These are phyloP conservation scores for Dioctria rufipes DNA, from an alignment of 2,888 invertebrate species.

Conservation along the genomic window DNA sequence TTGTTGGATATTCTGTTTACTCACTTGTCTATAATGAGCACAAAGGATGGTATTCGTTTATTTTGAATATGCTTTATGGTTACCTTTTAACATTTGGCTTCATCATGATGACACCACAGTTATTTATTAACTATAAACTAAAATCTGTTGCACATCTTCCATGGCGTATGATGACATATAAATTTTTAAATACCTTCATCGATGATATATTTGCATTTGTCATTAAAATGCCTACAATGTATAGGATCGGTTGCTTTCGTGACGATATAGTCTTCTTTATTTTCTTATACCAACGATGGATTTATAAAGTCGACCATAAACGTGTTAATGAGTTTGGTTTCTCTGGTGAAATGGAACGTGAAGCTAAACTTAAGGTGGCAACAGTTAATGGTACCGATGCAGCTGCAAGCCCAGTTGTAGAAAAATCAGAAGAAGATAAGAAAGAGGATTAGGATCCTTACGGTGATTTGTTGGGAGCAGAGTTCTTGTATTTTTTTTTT, in stretches of 20 bases:
- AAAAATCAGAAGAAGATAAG: conserved; percentile 67
- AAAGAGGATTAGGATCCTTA: conserved; percentile 66
- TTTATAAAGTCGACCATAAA: conserved; percentile 96
- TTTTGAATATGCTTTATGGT: conserved; percentile 96
- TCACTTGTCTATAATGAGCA: conserved; percentile 96
- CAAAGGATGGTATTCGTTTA: conserved; percentile 99
- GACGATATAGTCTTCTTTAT: conserved; percentile 99
- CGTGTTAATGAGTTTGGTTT: conserved; percentile 99
- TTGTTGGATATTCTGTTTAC: conserved; percentile 94
- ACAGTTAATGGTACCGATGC: conserved; percentile 15
- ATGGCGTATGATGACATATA: conserved; percentile 99
- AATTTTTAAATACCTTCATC: conserved; percentile 99
- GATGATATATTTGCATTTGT: conserved; percentile 99
- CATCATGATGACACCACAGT: conserved; percentile 99
- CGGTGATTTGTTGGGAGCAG: not conserved
- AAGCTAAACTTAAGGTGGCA: conserved; percentile 65
- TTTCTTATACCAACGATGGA: conserved; percentile 98
- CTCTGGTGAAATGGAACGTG: conserved; percentile 89
- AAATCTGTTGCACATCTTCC: conserved; percentile 99
- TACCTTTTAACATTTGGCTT: conserved; percentile 98
- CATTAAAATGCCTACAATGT: conserved; percentile 99
- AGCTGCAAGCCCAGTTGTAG: conserved; percentile 52
- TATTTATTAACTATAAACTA: conserved; percentile 99
- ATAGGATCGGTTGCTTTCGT: conserved; percentile 97
- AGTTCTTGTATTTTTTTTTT: conserved; percentile 4